Evolutionary conservation across 1,140 invertebrate species (phyloP).

Genomic region (Cotesia typhae): DNA sequence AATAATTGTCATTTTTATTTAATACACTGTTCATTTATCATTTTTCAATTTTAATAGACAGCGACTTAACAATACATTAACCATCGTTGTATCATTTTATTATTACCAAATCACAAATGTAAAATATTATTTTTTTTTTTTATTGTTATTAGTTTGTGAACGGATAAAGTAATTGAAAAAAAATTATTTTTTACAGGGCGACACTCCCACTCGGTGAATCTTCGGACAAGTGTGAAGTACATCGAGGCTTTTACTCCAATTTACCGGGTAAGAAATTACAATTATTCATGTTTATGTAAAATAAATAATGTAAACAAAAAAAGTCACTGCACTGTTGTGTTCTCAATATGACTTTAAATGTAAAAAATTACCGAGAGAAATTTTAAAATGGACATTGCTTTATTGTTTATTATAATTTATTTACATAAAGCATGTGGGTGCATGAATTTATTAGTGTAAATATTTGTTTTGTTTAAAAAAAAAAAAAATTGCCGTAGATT

Average conservation of each 20-base stretch:
- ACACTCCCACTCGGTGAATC: constrained; percentile 79
- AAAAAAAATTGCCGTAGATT: background rate
- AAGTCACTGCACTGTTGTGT: background rate
- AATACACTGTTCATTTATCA: too few species aligned
- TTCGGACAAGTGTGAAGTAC: constrained; percentile 66
- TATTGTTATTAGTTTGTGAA: too few species aligned
- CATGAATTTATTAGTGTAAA: constrained; percentile 1
- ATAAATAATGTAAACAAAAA: background rate
- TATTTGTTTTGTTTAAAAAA: constrained; percentile 6
- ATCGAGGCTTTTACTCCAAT: constrained; percentile 60
- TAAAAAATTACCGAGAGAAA: background rate
- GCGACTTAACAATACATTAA: too few species aligned
- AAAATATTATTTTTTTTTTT: too few species aligned
- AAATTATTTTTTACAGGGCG: constrained; percentile 69
- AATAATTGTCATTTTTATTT: too few species aligned
- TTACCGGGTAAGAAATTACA: constrained; percentile 57
- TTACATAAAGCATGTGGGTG: constrained; percentile 12
- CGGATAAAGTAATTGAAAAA: background rate
- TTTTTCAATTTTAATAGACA: too few species aligned
- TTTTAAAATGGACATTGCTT: background rate
- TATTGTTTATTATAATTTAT: background rate
- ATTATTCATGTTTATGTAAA: constrained; percentile 1
- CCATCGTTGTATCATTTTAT: too few species aligned
- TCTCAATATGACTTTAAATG: background rate
- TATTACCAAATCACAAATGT: too few species aligned